Base-by-base conservation (phyloP, 2,797 vertebrate species). In the Heteromormyrus szaboi region DNA sequence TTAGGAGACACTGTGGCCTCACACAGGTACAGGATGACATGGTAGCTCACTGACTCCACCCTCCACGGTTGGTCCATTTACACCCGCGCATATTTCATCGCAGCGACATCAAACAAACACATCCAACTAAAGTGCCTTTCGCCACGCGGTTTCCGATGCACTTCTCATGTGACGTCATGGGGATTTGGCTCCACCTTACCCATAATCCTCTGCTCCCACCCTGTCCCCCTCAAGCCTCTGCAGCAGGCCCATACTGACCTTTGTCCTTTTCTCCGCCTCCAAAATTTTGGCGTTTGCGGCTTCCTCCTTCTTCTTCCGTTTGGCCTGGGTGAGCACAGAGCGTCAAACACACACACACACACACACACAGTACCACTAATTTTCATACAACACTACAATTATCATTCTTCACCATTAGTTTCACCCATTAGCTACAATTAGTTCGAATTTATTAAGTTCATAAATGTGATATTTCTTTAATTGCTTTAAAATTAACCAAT, bases 281-380 rank as follows among this genome's bases (percentile, higher is more conserved):
- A 99, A 90, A 96, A 99, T 98, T 97, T 99, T 99, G 95, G 97
- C 98, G 95, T 98, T 99, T 95, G 98, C 97, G 46, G 96, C 98
- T 95, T 99, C 98, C 95, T 99, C 98, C 92, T 98, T 99, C 97
- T 98, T 99, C 95, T 96, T 99, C 94, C 98, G 97, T 96, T 99
- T 99, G 90, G 98, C 99, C 99, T 99, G 95, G 95, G 95, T 95
- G 96, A 95, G 96, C 94, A 96, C 91, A 97, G 94, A 93, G 95
- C 92, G 41, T 17, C 29, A 12, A 41, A 5, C 54, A 84, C 76
- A 83, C 29, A 33, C 48, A 19, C 22, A 33, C 25, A 84, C 76
- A 83, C 29, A 33, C 48, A 50, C 48, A 22, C 83, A 50, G 48
- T 50, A 33, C 83, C 91, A 92, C 19, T 62, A n/a, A 44, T 79